Evolutionary conservation across 2,888 invertebrate species (phyloP).

Genomic region (Cryptophagus acutangulus): DNA sequence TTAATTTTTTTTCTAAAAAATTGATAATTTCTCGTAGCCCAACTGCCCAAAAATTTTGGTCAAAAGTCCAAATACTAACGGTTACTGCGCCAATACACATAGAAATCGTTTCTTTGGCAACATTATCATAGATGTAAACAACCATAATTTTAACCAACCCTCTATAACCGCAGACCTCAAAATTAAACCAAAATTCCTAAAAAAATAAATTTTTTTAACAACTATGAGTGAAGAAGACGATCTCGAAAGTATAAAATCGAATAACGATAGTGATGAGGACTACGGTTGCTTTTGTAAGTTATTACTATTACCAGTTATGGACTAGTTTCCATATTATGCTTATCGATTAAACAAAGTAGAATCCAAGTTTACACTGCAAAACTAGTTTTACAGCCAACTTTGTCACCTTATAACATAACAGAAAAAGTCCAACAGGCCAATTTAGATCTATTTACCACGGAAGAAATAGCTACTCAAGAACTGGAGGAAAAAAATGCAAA

Average conservation of each 20-base stretch:
- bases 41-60: no score
- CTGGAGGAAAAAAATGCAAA: conserved; percentile 37
- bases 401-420: conserved; percentile 53
- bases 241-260: conserved; percentile 6
- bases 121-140: no score
- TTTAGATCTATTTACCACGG: conserved; percentile 47
- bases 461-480: conserved; percentile 15
- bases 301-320: neutral
- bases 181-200: no score
- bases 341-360: conserved; percentile 3
- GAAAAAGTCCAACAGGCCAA: conserved; percentile 54
- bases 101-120: no score
- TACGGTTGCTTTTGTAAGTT: conserved; percentile 30
- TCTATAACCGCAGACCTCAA: no score
- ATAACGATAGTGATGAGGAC: conserved; percentile 23
- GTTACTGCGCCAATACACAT: no score
- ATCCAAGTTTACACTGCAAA: conserved; percentile 2
- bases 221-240: no score
- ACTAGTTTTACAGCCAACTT: conserved; percentile 48
- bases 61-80: no score
- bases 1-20: no score
- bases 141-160: no score
- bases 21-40: no score
- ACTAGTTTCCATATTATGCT: neutral
- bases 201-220: no score